Evolutionary conservation across 2,113 vertebrate genomes (phyloP).

Genomic region (Pandion haliaetus): DNA sequence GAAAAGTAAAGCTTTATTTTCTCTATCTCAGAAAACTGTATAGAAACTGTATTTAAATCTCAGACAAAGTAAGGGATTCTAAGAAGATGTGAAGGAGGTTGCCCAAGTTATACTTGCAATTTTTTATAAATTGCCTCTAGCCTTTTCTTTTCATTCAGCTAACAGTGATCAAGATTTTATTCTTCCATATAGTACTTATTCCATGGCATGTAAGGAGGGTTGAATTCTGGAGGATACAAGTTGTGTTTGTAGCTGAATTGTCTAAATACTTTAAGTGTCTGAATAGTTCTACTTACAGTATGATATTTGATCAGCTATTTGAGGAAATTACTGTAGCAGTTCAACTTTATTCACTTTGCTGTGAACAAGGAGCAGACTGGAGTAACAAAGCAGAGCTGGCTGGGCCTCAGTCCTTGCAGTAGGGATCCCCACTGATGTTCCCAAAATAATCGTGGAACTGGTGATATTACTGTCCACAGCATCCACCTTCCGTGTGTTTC

Average conservation of each 20-base stretch:
- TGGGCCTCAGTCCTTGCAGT: neutral
- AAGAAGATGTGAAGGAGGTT: neutral
- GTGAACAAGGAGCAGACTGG: neutral
- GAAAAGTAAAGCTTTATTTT: neutral
- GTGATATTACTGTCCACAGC: neutral
- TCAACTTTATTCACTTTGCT: neutral
- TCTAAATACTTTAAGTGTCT: neutral
- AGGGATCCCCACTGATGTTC: neutral
- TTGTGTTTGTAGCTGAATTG: neutral
- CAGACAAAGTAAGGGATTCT: neutral
- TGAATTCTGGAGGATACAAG: neutral
- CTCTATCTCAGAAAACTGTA: neutral
- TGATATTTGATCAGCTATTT: neutral
- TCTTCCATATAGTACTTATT: neutral
- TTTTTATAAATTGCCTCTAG: neutral
- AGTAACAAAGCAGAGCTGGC: neutral
- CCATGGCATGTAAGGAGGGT: neutral
- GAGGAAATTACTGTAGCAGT: neutral
- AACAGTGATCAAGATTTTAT: neutral
- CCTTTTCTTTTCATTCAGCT: neutral
- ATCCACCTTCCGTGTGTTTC: neutral
- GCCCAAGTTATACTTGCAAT: neutral
- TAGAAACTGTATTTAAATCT: neutral
- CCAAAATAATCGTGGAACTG: neutral
- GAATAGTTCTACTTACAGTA: neutral